Evolutionary conservation across 2,113 vertebrate genomes (phyloP).

Genomic region (Vombatus ursinus): DNA sequence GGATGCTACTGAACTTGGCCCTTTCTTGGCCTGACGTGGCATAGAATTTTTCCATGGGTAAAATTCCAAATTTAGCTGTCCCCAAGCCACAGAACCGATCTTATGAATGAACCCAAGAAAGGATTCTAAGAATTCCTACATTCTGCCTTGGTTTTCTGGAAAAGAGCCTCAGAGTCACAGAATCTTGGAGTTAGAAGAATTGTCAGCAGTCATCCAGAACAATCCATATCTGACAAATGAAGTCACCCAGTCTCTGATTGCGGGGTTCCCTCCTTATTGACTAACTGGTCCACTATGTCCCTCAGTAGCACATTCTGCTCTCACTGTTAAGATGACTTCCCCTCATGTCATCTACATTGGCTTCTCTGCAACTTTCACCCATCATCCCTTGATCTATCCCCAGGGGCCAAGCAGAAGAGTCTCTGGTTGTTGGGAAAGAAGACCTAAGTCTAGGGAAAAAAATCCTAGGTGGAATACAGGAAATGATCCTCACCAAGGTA

Average conservation of each 20-base stretch:
- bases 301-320: background rate
- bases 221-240: background rate
- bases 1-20: slow-evolving; percentile 43
- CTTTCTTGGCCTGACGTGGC: background rate
- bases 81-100: slow-evolving; percentile 21
- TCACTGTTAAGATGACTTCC: background rate
- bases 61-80: slow-evolving; percentile 63
- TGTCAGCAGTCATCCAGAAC: background rate
- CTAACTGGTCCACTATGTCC: background rate
- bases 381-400: background rate
- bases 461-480: background rate
- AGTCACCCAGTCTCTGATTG: background rate
- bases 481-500: background rate
- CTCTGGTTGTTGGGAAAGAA: background rate
- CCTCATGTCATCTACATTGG: background rate
- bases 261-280: background rate
- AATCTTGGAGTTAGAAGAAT: background rate
- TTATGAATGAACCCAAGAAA: slow-evolving; percentile 12
- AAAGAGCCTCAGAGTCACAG: background rate
- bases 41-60: slow-evolving; percentile 51
- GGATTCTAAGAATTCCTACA: slow-evolving; percentile 20
- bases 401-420: background rate
- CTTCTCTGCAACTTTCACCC: background rate
- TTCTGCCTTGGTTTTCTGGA: background rate
- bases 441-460: background rate